phyloP scores from a whole-genome alignment of 2,888 invertebrate species.

The Sminthurinus aureus region DNA sequence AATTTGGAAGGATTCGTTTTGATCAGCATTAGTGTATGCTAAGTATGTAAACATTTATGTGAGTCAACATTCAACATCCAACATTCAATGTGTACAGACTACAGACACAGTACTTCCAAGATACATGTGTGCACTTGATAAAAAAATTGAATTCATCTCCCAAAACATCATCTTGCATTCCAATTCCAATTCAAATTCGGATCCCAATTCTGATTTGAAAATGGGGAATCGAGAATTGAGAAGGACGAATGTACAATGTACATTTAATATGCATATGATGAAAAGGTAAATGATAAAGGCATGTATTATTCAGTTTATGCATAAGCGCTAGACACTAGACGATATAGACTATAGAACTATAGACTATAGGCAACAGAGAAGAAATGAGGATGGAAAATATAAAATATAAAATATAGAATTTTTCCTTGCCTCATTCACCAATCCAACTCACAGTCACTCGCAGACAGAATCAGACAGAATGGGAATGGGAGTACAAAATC shows the following conservation, averaged over 20 bases:
- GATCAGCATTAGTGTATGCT: slow-evolving; percentile 25
- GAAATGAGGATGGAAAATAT: not conserved
- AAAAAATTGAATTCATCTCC: slow-evolving; percentile 38
- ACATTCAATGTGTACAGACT: not conserved
- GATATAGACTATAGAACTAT: no score
- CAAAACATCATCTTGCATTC: not conserved
- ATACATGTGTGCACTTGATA: not conserved
- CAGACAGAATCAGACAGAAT: not conserved
- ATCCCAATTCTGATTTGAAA: not conserved
- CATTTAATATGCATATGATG: not conserved
- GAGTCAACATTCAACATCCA: not conserved
- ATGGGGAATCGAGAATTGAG: not conserved
- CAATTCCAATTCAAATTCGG: no score
- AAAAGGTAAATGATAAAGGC: no score
- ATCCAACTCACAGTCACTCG: slow-evolving; percentile 8
- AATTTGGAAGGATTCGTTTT: slow-evolving; percentile 17
- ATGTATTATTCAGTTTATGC: no score
- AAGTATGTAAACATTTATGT: slow-evolving; percentile 34
- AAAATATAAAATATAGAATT: slow-evolving; percentile 13
- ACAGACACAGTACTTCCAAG: not conserved
- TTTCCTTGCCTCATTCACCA: slow-evolving; percentile 7
- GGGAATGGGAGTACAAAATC: not conserved
- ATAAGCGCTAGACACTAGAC: no score
- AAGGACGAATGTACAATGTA: not conserved
- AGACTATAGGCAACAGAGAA: no score